Conservation (phyloP, 1,140 invertebrate species). For the Zaprionus inermis region DNA sequence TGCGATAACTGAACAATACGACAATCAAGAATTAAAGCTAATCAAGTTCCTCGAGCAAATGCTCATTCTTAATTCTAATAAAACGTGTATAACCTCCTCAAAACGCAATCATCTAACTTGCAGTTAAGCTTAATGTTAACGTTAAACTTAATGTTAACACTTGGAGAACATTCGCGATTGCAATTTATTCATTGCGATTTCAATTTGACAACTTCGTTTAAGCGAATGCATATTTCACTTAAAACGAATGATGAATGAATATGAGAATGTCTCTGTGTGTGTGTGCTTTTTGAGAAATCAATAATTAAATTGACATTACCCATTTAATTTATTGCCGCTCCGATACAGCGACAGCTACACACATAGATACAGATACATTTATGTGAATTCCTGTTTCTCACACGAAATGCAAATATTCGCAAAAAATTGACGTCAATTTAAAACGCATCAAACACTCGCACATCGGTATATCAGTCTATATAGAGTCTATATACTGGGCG, state of each 20-base stretch:
- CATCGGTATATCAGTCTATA: slow-evolving; percentile 20
- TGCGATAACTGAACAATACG: slow-evolving; percentile 40
- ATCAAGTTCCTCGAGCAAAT: neutral
- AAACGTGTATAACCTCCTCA: neutral
- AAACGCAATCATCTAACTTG: neutral
- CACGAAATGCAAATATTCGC: slow-evolving; percentile 45
- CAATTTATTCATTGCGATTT: slow-evolving; percentile 28
- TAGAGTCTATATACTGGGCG: slow-evolving; percentile 5
- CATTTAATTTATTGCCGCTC: slow-evolving; percentile 60
- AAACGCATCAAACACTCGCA: slow-evolving; percentile 69
- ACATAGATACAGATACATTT: slow-evolving; percentile 12
- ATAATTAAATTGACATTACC: slow-evolving; percentile 72
- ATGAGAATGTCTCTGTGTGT: slow-evolving; percentile 1
- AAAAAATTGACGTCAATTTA: slow-evolving; percentile 74
- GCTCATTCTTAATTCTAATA: neutral
- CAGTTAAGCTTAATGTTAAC: slow-evolving; percentile 13
- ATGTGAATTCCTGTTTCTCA: slow-evolving; percentile 38
- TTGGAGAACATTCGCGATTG: neutral
- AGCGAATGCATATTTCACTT: slow-evolving; percentile 11
- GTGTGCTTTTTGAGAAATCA: slow-evolving; percentile 40
- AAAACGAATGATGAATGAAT: slow-evolving; percentile 12
- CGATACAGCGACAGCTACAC: neutral
- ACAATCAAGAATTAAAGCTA: neutral
- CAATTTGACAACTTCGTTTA: slow-evolving; percentile 20
- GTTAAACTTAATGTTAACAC: slow-evolving; percentile 4